A percentile compares a stretch with the other conserved stretches of the same genome.
phyloP scores from a whole-genome alignment of 2,888 invertebrate genomes.

The Callyntrura guangdongensis region DNA sequence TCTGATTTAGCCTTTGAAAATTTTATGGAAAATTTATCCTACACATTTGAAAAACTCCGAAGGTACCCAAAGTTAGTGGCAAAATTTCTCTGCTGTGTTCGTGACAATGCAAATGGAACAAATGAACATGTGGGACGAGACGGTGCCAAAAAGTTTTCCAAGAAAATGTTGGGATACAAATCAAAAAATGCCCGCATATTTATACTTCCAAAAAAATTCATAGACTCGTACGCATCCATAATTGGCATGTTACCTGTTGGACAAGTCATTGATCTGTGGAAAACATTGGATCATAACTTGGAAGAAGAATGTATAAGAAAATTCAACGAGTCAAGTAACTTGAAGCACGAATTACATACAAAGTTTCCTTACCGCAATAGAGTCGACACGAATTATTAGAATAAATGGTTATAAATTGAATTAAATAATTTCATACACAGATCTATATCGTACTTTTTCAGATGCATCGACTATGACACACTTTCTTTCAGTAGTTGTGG shows the following conservation, averaged over 20 bases:
- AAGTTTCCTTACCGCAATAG: too few species aligned
- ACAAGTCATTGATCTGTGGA: slow-evolving; percentile 83
- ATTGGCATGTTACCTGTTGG: slow-evolving; percentile 80
- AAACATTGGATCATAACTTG: slow-evolving; percentile 82
- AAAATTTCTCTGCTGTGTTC: slow-evolving; percentile 79
- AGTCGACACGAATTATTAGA: too few species aligned
- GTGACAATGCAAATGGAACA: slow-evolving; percentile 59
- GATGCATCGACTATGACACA: neutral
- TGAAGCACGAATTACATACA: neutral
- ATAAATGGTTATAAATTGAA: neutral
- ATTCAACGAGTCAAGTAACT: neutral
- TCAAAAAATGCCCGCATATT: slow-evolving; percentile 21
- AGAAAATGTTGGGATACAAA: slow-evolving; percentile 48
- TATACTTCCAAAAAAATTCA: slow-evolving; percentile 68
- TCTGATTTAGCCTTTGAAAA: slow-evolving; percentile 61
- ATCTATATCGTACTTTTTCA: too few species aligned
- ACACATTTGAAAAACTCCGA: slow-evolving; percentile 82
- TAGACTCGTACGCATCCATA: slow-evolving; percentile 68
- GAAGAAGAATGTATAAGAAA: slow-evolving; percentile 80
- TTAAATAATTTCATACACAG: too few species aligned
- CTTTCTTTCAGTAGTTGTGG: slow-evolving; percentile 75
- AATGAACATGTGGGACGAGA: neutral
- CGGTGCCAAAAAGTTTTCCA: slow-evolving; percentile 10
- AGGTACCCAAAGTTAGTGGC: slow-evolving; percentile 84
- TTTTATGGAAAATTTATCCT: slow-evolving; percentile 80